A percentile compares a stretch with the other conserved stretches of the same genome.
These are phyloP conservation scores for Heliconius erato DNA, from an alignment of 2,888 invertebrate genomes.

Conservation along the genomic window DNA sequence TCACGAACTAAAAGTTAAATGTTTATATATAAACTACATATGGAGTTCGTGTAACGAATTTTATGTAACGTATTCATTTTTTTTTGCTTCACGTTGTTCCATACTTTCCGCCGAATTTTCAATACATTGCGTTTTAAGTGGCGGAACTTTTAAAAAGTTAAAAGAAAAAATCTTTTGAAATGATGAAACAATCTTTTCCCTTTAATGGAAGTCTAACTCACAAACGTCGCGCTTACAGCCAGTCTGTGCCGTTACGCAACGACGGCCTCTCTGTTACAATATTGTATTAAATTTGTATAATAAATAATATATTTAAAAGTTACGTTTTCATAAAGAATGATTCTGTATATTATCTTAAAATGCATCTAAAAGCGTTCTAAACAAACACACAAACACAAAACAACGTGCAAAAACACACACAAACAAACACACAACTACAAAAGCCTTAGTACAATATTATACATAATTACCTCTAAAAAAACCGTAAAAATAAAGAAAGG, in stretches of 20 bases:
- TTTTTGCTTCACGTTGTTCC: neutral
- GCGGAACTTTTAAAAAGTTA: neutral
- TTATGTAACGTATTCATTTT: neutral
- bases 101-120: neutral
- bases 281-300: neutral
- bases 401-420: slow-evolving; percentile 34
- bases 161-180: neutral
- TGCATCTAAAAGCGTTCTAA: slow-evolving; percentile 16
- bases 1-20: slow-evolving; percentile 81
- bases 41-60: neutral
- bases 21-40: neutral
- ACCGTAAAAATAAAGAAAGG: slow-evolving; percentile 41
- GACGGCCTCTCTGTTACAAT: neutral
- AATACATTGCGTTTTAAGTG: neutral
- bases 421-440: slow-evolving; percentile 24
- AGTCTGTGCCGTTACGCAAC: neutral
- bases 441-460: slow-evolving; percentile 37
- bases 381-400: slow-evolving; percentile 14
- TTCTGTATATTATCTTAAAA: neutral
- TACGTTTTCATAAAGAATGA: neutral
- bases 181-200: neutral
- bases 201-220: no score
- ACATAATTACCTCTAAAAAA: slow-evolving; percentile 48
- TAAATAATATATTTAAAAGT: neutral
- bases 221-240: neutral